Percentiles rank a stretch among this genome's conserved stretches.
These are phyloP conservation scores for Anguilla marmorata DNA, from an alignment of 2,797 vertebrate species.

Conservation along the genomic window DNA sequence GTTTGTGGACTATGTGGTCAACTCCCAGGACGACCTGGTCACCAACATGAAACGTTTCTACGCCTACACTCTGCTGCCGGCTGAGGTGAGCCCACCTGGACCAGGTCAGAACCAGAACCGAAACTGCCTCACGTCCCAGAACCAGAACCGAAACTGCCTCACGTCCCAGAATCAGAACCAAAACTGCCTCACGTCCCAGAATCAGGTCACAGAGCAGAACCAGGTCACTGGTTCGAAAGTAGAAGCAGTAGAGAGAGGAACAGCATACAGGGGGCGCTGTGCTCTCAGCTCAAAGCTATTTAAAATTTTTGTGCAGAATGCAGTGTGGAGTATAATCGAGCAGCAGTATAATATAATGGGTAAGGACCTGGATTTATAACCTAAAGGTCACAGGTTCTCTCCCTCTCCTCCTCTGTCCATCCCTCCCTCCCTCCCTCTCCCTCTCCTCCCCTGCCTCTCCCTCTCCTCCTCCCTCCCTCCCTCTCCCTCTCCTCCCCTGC, in stretches of 20 bases:
- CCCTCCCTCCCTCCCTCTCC: background rate
- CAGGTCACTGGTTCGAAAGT: background rate
- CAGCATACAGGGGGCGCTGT: background rate
- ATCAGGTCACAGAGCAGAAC: background rate
- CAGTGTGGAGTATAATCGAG: background rate
- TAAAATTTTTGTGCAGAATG: background rate
- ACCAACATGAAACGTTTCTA: conserved; percentile 96
- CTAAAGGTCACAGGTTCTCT: too few relatives aligned
- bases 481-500: background rate
- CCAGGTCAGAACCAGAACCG: background rate
- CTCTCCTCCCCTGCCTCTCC: background rate
- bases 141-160: too few relatives aligned
- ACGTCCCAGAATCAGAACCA: background rate
- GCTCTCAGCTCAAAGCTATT: background rate
- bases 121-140: too few relatives aligned
- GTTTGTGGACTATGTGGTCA: conserved; percentile 93
- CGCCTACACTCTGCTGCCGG: conserved; percentile 89
- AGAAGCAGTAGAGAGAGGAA: background rate
- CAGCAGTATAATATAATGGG: background rate
- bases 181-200: background rate
- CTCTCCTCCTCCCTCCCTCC: background rate
- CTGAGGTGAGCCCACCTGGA: conserved; percentile 77
- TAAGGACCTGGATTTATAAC: too few relatives aligned
- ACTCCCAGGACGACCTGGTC: conserved; percentile 88
- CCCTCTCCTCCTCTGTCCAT: background rate